These are phyloP conservation scores for Eleginops maclovinus DNA, from an alignment of 2,113 vertebrate genomes.

Conservation along the genomic window DNA sequence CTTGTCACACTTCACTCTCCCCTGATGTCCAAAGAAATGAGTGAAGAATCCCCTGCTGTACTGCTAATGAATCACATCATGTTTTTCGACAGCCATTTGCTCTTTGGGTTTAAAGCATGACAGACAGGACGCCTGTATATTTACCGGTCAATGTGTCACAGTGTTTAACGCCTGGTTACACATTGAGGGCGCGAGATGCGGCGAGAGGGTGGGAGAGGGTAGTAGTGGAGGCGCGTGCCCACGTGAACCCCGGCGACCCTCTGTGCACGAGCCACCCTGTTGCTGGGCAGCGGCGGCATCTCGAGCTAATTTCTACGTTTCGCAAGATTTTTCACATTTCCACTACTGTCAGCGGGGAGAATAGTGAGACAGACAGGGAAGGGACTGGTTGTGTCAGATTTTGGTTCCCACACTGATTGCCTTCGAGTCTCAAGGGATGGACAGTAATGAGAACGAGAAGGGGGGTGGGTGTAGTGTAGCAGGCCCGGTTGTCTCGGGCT, in stretches of 20 bases:
- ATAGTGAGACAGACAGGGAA: background rate
- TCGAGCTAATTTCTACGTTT: slow-evolving; percentile 17
- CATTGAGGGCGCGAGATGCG: slow-evolving; percentile 60
- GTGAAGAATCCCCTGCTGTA: background rate
- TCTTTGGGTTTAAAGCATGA: slow-evolving; percentile 16
- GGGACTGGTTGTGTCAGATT: slow-evolving; percentile 9
- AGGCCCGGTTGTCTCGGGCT: slow-evolving; percentile 27
- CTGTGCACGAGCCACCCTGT: slow-evolving; percentile 74
- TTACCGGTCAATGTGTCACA: slow-evolving; percentile 65
- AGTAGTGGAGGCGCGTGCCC: slow-evolving; percentile 45
- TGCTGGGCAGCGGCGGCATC: slow-evolving; percentile 74
- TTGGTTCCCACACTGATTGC: slow-evolving; percentile 8
- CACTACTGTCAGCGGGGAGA: background rate
- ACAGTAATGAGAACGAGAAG: slow-evolving; percentile 5
- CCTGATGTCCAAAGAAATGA: background rate
- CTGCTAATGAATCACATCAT: slow-evolving; percentile 24
- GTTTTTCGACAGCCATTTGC: slow-evolving; percentile 18
- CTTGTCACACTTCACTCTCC: background rate
- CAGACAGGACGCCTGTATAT: slow-evolving; percentile 33
- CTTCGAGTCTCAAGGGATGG: slow-evolving; percentile 20
- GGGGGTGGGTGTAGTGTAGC: background rate
- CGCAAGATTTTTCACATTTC: slow-evolving; percentile 17
- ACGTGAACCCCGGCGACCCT: slow-evolving; percentile 74
- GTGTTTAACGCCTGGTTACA: slow-evolving; percentile 63
- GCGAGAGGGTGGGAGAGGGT: background rate